These are phyloP conservation scores for Emberiza fucata DNA, from an alignment of 2,113 vertebrate species.

Conservation along the genomic window DNA sequence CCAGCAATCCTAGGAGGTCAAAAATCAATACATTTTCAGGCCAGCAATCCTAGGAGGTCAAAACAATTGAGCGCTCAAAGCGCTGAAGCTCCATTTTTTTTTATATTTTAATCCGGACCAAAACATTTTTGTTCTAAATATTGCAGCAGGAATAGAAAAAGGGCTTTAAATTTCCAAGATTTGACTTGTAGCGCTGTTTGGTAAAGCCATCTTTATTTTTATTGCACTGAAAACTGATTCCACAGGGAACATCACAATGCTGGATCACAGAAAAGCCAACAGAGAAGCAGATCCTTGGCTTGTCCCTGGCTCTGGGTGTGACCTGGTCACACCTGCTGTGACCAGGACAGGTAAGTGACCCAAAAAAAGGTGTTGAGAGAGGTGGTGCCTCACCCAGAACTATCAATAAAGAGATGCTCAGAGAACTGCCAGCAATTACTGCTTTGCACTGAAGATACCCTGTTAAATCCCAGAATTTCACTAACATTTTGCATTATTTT, in stretches of 20 bases:
- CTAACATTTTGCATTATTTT: not conserved
- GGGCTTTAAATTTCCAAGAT: rapidly evolving
- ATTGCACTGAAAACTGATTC: not conserved
- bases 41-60: not conserved
- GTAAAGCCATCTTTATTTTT: not conserved
- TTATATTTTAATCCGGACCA: not conserved
- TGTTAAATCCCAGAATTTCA: not conserved
- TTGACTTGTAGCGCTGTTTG: not conserved
- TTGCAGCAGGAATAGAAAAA: not conserved
- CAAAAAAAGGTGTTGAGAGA: not conserved
- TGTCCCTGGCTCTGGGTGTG: not conserved
- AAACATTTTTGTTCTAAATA: not conserved
- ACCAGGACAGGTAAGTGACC: not conserved
- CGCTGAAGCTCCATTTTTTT: not conserved
- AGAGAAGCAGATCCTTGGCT: not conserved
- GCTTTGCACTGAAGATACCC: not conserved
- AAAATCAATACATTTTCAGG: conserved; percentile 15
- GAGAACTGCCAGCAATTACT: not conserved
- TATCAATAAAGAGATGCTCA: not conserved
- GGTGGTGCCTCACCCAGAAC: not conserved
- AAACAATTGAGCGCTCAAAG: rapidly evolving
- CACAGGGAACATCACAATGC: rapidly evolving
- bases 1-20: not conserved
- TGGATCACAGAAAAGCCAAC: not conserved
- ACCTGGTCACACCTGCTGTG: not conserved